Percentiles rank a stretch among this genome's conserved stretches.
Evolutionary conservation across 1,140 invertebrate species (phyloP).

Genomic region (Cotesia typhae): DNA sequence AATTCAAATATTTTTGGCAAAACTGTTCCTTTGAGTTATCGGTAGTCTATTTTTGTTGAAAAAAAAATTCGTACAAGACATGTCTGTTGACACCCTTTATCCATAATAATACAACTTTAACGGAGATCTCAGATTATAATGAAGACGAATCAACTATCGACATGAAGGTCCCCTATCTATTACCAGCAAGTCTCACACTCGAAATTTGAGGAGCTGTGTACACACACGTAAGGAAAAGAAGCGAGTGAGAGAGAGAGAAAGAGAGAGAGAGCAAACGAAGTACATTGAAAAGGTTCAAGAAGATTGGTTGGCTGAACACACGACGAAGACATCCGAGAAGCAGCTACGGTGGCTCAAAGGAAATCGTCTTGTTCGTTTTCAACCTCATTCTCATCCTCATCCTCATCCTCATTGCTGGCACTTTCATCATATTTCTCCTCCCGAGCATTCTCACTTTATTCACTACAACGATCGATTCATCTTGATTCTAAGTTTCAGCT

Average conservation of each 20-base stretch:
- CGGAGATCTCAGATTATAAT: slow-evolving; percentile 11
- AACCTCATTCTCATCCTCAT: slow-evolving; percentile 3
- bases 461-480: slow-evolving; percentile 30
- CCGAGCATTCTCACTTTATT: too few species aligned
- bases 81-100: too few species aligned
- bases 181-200: slow-evolving; percentile 12
- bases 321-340: slow-evolving; percentile 3
- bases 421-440: too few species aligned
- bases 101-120: too few species aligned
- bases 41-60: too few species aligned
- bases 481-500: slow-evolving; percentile 32
- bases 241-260: neutral
- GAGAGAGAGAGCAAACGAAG: neutral
- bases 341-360: slow-evolving; percentile 24
- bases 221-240: neutral
- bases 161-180: slow-evolving; percentile 30
- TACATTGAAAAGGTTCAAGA: neutral
- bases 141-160: slow-evolving; percentile 23
- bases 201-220: too few species aligned
- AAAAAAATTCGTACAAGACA: too few species aligned
- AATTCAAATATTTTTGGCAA: too few species aligned
- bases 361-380: slow-evolving; percentile 2
- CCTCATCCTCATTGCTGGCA: slow-evolving; percentile 6
- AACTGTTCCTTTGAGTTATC: too few species aligned
- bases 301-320: slow-evolving; percentile 34